Evolutionary conservation across 2,888 invertebrate genomes (phyloP), one percentile per base, ranked within the genome.

Genomic region (Synergus umbraculus): DNA sequence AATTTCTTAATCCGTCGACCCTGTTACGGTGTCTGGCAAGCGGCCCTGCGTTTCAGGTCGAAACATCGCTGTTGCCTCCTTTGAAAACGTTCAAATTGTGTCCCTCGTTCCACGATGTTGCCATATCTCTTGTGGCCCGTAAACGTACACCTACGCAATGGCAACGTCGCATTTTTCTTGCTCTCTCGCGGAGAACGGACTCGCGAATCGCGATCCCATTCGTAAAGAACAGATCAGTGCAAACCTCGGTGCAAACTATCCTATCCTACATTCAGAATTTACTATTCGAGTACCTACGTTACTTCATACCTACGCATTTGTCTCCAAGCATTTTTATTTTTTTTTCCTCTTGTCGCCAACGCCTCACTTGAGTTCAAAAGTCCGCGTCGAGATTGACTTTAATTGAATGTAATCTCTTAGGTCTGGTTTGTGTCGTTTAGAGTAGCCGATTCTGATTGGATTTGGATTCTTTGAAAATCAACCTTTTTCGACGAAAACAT

Each of bases 1-100:
- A 83, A 83, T 80, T 81, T 81, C 76, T 76, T 79, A 79, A 82
- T 81, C 82, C 82, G 83, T 83, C 80, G 83, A 82, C 81, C 83
- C 78, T 83, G 79, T 82, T 82, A 82, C 79, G 78, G 79, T 66
- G 78, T 78, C 78, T 78, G 79, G 81, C 78, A 76, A 76, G 67
- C 46, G 46, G 29, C 54, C 29, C 54, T 54, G 41, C n/a, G 73
- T 73, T 49, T 73, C 54, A 46, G 37, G 49, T n/a, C 54, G 49
- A 73, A 73, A 73, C 54, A 15, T 54, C 49, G 29, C 49, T n/a
- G 46, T 73, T 73, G 73, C 73, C 73, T 73, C 37, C 73, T 73
- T 54, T 73, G 37, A 54, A 69, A 69, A 69, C 69, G 54, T 49
- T 37, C 54, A n/a, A 15, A 37, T 29, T 29, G 49, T 73, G 73